Percentiles rank a stretch among this genome's conserved stretches.
These are phyloP conservation scores for Tenebrosternarchus preto DNA, from an alignment of 2,113 vertebrate species.

Conservation along the genomic window DNA sequence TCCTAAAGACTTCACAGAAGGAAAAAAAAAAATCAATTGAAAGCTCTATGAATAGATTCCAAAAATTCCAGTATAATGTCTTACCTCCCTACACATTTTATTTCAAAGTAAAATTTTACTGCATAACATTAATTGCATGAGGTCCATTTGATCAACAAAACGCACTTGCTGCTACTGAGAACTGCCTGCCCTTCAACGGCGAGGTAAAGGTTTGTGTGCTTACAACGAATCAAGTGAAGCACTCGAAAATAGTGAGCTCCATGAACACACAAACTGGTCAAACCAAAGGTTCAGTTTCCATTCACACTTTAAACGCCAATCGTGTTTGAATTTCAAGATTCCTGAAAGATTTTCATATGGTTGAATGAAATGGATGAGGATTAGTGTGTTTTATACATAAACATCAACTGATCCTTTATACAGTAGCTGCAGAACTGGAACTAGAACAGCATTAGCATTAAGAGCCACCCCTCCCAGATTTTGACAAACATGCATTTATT, in stretches of 20 bases:
- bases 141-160: not conserved
- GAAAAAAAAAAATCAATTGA: too few relatives aligned
- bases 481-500: not conserved
- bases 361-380: not conserved
- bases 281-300: not conserved
- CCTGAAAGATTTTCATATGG: not conserved
- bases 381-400: not conserved
- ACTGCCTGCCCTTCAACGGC: not conserved
- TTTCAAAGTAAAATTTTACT: not conserved
- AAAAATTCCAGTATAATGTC: not conserved
- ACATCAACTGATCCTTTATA: not conserved
- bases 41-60: not conserved
- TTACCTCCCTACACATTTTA: not conserved
- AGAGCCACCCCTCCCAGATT: too few relatives aligned
- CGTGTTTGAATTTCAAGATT: not conserved
- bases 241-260: not conserved
- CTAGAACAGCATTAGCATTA: not conserved
- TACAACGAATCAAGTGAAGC: not conserved
- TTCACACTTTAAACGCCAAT: not conserved
- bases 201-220: constrained; percentile 15
- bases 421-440: not conserved
- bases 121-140: not conserved
- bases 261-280: not conserved
- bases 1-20: too few relatives aligned
- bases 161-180: not conserved